Evolutionary conservation across 2,888 invertebrate genomes (phyloP).

Genomic region (Abrostola tripartita): DNA sequence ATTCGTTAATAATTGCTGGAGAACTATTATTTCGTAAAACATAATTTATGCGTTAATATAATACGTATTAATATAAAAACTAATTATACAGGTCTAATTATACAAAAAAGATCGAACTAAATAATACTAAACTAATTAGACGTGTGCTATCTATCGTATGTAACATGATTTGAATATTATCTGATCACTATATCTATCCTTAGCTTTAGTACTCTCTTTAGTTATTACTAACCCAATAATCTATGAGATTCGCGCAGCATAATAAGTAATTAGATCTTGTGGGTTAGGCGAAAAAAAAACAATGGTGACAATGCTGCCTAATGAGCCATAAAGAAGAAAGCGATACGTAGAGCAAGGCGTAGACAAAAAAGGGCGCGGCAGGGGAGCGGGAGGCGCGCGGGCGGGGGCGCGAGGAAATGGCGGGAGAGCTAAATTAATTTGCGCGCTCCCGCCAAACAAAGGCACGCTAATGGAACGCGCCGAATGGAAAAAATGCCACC

Average conservation of each 20-base stretch:
- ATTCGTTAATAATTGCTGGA: not conserved
- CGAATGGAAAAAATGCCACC: slow-evolving; percentile 89
- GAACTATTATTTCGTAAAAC: not conserved
- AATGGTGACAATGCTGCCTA: slow-evolving; percentile 87
- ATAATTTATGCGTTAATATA: not conserved
- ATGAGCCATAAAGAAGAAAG: slow-evolving; percentile 89
- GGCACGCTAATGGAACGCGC: slow-evolving; percentile 89
- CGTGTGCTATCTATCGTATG: too few relatives aligned
- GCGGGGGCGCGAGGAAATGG: slow-evolving; percentile 83
- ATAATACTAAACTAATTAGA: not conserved
- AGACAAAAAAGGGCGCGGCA: slow-evolving; percentile 86
- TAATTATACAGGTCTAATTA: not conserved
- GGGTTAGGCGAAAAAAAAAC: slow-evolving; percentile 84
- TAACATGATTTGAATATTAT: not conserved
- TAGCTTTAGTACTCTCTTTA: slow-evolving; percentile 7
- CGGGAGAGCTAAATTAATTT: slow-evolving; percentile 89
- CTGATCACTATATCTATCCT: not conserved
- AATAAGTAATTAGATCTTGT: slow-evolving; percentile 82
- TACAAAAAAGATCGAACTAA: not conserved
- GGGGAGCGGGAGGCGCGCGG: slow-evolving; percentile 72
- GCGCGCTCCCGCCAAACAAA: slow-evolving; percentile 89
- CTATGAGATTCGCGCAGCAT: slow-evolving; percentile 77
- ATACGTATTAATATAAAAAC: not conserved
- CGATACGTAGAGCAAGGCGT: slow-evolving; percentile 88
- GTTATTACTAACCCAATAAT: slow-evolving; percentile 53